These are phyloP conservation scores for Cheilosia grossa DNA, from an alignment of 2,888 invertebrate genomes.

Conservation along the genomic window DNA sequence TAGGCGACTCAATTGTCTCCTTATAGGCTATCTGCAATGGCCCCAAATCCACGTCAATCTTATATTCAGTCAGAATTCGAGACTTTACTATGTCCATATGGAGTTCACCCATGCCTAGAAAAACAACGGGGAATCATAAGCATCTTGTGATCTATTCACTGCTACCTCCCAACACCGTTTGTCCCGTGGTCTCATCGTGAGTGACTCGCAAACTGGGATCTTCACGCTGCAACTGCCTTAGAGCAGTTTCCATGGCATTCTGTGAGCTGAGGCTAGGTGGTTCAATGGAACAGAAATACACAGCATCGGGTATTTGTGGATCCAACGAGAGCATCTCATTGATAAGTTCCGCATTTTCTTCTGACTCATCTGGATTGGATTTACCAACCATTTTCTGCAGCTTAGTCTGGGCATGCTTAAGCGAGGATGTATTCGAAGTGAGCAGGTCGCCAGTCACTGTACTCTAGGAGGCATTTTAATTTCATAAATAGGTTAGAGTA, in stretches of 20 bases:
- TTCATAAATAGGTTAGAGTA: neutral
- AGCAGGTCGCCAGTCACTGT: slow-evolving; percentile 91
- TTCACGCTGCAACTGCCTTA: slow-evolving; percentile 92
- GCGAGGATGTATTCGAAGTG: slow-evolving; percentile 85
- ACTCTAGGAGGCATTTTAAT: slow-evolving; percentile 78
- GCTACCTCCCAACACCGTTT: slow-evolving; percentile 91
- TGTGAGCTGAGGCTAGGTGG: slow-evolving; percentile 92
- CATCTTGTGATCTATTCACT: neutral
- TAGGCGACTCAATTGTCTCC: slow-evolving; percentile 86
- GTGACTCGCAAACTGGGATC: slow-evolving; percentile 94
- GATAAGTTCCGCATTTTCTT: slow-evolving; percentile 76
- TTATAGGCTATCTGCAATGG: slow-evolving; percentile 96
- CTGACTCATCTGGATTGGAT: slow-evolving; percentile 78
- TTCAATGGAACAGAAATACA: slow-evolving; percentile 98
- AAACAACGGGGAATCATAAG: neutral
- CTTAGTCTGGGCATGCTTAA: slow-evolving; percentile 85
- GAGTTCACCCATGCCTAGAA: slow-evolving; percentile 95
- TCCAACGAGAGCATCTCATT: slow-evolving; percentile 83
- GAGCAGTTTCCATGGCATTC: slow-evolving; percentile 90
- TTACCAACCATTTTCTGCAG: slow-evolving; percentile 78
- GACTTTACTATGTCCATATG: slow-evolving; percentile 97
- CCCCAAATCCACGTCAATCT: slow-evolving; percentile 95
- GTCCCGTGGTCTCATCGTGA: slow-evolving; percentile 91
- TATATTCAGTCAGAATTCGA: slow-evolving; percentile 93
- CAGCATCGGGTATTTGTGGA: slow-evolving; percentile 93